Evolutionary conservation across 2,113 vertebrate species (phyloP).

Genomic region (Ardeotis arabs): DNA sequence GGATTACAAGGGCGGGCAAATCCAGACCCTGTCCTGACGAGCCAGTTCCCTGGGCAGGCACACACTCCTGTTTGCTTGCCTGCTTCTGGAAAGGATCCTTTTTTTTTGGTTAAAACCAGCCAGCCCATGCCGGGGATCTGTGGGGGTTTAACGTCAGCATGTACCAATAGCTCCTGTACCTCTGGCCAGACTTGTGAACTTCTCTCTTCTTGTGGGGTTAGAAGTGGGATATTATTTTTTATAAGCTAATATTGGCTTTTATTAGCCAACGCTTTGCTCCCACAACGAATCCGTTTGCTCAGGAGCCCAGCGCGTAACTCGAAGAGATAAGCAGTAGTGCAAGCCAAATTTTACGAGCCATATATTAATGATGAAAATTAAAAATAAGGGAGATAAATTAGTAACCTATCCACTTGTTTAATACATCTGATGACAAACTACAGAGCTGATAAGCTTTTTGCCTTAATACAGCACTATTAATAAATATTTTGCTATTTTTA

Average conservation of each 20-base stretch:
- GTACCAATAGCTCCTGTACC: neutral
- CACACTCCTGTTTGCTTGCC: neutral
- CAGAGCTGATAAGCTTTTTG: neutral
- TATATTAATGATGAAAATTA: conserved; percentile 50
- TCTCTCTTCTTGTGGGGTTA: neutral
- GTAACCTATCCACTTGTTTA: neutral
- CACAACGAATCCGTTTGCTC: rapidly evolving
- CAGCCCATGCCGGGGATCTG: neutral
- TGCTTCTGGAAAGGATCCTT: neutral
- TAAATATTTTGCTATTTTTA: neutral
- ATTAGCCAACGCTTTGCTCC: neutral
- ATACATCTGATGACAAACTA: neutral
- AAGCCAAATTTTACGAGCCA: neutral
- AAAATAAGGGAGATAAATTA: conserved; percentile 46
- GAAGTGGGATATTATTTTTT: neutral
- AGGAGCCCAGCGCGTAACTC: neutral
- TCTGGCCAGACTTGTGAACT: rapidly evolving
- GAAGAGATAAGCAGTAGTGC: neutral
- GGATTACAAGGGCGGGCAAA: conserved; percentile 24
- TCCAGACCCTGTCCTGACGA: neutral
- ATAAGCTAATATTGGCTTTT: neutral
- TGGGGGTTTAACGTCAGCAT: neutral
- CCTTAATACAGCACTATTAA: neutral
- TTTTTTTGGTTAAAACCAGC: neutral
- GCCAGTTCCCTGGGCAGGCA: neutral